Conservation (phyloP, 1,140 invertebrate genomes). For the Dreissena polymorpha region DNA sequence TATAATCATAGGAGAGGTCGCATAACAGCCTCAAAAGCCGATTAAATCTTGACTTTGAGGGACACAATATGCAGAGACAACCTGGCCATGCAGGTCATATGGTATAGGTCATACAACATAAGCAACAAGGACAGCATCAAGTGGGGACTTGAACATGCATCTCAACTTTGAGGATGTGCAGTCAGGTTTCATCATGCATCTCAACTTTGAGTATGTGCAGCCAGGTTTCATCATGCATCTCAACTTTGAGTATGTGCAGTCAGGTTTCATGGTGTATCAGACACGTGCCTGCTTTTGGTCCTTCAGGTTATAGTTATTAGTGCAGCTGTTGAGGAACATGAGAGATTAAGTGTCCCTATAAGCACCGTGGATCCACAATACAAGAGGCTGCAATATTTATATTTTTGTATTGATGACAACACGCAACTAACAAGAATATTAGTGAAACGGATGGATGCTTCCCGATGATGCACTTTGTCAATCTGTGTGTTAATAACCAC, state of each 20-base stretch:
- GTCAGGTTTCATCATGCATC: too few relatives aligned
- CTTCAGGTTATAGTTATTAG: background rate
- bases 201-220: too few relatives aligned
- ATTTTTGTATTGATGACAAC: slow-evolving; percentile 1
- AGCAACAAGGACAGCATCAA: slow-evolving; percentile 2
- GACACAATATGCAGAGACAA: background rate
- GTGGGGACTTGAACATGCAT: slow-evolving; percentile 15
- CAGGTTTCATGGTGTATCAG: background rate
- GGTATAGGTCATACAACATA: background rate
- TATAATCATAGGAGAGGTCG: slow-evolving; percentile 6
- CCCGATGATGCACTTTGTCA: too few relatives aligned
- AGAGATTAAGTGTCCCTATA: slow-evolving; percentile 9
- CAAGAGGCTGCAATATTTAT: background rate
- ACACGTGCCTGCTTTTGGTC: background rate
- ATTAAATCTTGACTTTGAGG: background rate
- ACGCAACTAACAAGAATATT: too few relatives aligned
- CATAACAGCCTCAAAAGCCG: background rate
- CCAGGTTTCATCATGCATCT: too few relatives aligned
- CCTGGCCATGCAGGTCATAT: background rate
- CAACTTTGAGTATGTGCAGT: too few relatives aligned
- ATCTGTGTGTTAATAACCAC: too few relatives aligned
- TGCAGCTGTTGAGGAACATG: background rate
- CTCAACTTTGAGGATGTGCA: background rate
- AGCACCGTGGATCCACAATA: slow-evolving; percentile 2
- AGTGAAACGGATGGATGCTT: too few relatives aligned